A percentile compares a stretch with the other conserved stretches of the same genome.
phyloP scores from a whole-genome alignment of 1,140 invertebrate species.

The Drosophila fuyamai region DNA sequence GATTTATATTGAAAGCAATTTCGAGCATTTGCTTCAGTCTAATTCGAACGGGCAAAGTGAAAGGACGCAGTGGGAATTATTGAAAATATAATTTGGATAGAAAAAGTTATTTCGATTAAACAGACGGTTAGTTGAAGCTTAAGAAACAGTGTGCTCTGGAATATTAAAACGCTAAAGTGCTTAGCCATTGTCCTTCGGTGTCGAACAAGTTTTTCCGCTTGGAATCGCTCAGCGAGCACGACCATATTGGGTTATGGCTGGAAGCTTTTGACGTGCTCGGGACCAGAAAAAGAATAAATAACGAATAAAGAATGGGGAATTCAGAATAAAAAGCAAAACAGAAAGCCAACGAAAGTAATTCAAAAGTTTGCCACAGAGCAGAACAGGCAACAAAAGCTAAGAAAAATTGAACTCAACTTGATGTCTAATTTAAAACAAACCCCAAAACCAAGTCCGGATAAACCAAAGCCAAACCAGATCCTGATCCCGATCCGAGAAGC shows the following conservation, averaged over 20 bases:
- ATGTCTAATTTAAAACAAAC: slow-evolving; percentile 78
- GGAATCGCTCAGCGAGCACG: slow-evolving; percentile 19
- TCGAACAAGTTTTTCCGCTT: slow-evolving; percentile 31
- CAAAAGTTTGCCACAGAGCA: slow-evolving; percentile 66
- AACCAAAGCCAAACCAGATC: slow-evolving; percentile 30
- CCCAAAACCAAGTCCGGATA: slow-evolving; percentile 38
- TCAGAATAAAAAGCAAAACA: slow-evolving; percentile 28
- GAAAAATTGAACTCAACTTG: slow-evolving; percentile 75
- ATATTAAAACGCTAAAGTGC: slow-evolving; percentile 41
- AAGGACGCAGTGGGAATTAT: neutral
- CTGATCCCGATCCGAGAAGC: slow-evolving; percentile 51
- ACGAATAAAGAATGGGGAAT: slow-evolving; percentile 9
- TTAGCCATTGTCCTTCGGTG: slow-evolving; percentile 22
- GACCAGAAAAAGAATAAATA: slow-evolving; percentile 16
- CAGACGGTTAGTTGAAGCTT: slow-evolving; percentile 11
- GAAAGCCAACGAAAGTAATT: slow-evolving; percentile 64
- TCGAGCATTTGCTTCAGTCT: slow-evolving; percentile 16
- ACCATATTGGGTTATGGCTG: slow-evolving; percentile 39
- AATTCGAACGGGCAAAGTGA: slow-evolving; percentile 1
- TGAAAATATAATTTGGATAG: neutral
- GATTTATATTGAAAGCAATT: slow-evolving; percentile 27
- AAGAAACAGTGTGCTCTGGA: slow-evolving; percentile 2
- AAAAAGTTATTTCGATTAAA: neutral
- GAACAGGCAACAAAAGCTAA: slow-evolving; percentile 56
- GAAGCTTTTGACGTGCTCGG: slow-evolving; percentile 25